These are phyloP conservation scores for Lepas anatifera DNA, from an alignment of 2,888 invertebrate genomes.

Conservation along the genomic window DNA sequence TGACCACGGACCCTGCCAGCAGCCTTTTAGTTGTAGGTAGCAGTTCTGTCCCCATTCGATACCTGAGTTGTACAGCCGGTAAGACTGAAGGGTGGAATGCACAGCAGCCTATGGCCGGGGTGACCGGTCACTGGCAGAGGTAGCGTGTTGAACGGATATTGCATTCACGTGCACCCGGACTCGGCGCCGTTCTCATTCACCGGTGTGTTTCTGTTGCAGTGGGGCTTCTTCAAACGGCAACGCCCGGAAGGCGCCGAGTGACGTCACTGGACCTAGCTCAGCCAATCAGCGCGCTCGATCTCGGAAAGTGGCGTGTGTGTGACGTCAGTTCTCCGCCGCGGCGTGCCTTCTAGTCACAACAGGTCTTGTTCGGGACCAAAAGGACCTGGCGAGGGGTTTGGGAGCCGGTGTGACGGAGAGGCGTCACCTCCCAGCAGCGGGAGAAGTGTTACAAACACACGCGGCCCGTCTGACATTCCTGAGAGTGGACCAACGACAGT, in stretches of 20 bases:
- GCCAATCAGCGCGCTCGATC: not conserved
- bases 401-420: not conserved
- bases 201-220: not conserved
- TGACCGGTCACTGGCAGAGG: too few species aligned
- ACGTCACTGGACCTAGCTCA: not conserved
- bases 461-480: not conserved
- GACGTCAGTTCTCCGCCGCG: not conserved
- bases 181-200: too few species aligned
- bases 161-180: too few species aligned
- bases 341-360: not conserved
- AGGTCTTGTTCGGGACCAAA: not conserved
- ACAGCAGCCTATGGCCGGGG: too few species aligned
- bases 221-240: not conserved
- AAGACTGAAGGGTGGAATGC: too few species aligned
- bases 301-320: not conserved
- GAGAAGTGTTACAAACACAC: too few species aligned
- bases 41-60: too few species aligned
- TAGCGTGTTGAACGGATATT: too few species aligned
- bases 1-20: too few species aligned
- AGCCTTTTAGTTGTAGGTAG: too few species aligned
- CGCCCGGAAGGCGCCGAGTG: not conserved
- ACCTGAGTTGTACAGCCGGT: too few species aligned
- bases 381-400: not conserved
- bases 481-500: not conserved
- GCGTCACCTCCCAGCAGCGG: not conserved